These are phyloP conservation scores for Parnassius glacialis DNA, from an alignment of 2,888 invertebrate genomes.

Conservation along the genomic window DNA sequence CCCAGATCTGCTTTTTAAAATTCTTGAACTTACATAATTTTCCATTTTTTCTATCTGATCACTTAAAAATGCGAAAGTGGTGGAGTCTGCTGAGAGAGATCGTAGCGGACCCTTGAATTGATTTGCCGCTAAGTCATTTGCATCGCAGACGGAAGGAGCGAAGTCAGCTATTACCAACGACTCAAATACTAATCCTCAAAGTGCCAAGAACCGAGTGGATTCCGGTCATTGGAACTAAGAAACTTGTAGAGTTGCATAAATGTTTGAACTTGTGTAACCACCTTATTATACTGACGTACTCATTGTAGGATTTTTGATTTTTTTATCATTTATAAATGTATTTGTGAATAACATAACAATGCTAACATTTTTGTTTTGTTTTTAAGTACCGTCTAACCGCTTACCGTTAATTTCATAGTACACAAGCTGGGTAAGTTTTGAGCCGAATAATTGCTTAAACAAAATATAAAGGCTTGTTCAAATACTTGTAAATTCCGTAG, in stretches of 20 bases:
- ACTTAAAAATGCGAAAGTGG: constrained; percentile 42
- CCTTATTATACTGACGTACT: too few relatives aligned
- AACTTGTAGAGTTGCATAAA: constrained; percentile 23
- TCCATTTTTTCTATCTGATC: constrained; percentile 19
- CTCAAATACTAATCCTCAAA: constrained; percentile 63
- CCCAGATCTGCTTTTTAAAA: constrained; percentile 5
- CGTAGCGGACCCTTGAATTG: constrained; percentile 47
- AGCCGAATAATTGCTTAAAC: too few relatives aligned
- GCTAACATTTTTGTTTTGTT: too few relatives aligned
- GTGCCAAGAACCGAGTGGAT: constrained; percentile 38
- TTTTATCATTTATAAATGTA: too few relatives aligned
- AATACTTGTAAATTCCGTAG: too few relatives aligned
- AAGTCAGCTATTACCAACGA: constrained; percentile 58
- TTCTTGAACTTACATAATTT: constrained; percentile 17
- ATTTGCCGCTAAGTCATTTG: constrained; percentile 52
- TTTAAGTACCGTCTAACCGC: too few relatives aligned
- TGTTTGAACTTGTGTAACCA: not conserved
- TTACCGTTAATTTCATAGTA: too few relatives aligned
- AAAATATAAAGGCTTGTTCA: too few relatives aligned
- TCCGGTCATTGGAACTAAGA: constrained; percentile 25
- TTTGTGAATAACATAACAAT: too few relatives aligned
- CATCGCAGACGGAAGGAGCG: constrained; percentile 58
- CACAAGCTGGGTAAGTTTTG: too few relatives aligned
- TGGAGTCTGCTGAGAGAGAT: constrained; percentile 33
- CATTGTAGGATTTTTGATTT: too few relatives aligned